These are phyloP conservation scores for Pseudeuparius sepicola DNA, from an alignment of 2,888 invertebrate species.

Conservation along the genomic window DNA sequence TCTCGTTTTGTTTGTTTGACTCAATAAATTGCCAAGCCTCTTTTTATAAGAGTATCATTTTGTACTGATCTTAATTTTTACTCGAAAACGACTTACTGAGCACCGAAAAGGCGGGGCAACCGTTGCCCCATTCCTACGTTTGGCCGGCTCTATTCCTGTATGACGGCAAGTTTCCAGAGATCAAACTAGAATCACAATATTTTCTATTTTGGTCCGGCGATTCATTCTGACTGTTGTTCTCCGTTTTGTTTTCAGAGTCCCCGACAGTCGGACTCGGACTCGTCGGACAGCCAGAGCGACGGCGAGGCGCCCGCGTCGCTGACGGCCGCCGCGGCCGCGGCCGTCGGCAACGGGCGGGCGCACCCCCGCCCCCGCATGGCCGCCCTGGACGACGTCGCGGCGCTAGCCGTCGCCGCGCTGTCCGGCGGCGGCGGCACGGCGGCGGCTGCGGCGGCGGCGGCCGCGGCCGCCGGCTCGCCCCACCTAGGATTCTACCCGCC, in stretches of 20 bases:
- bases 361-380: constrained; percentile 40
- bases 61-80: too few relatives aligned
- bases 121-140: too few relatives aligned
- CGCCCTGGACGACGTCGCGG: constrained; percentile 50
- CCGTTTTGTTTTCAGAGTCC: constrained; percentile 48
- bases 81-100: too few relatives aligned
- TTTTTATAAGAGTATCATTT: too few relatives aligned
- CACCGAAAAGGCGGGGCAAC: too few relatives aligned
- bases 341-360: constrained; percentile 32
- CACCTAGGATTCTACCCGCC: constrained; percentile 36
- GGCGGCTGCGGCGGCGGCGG: constrained; percentile 36
- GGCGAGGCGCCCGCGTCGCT: constrained; percentile 43
- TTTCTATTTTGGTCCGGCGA: too few relatives aligned
- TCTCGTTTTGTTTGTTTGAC: too few relatives aligned
- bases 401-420: constrained; percentile 54
- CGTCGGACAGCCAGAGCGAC: constrained; percentile 49
- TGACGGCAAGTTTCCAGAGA: too few relatives aligned
- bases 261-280: constrained; percentile 58
- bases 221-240: too few relatives aligned
- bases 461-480: constrained; percentile 33
- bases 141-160: too few relatives aligned
- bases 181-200: too few relatives aligned
- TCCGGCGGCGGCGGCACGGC: constrained; percentile 41
- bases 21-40: too few relatives aligned
- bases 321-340: constrained; percentile 26